A percentile compares a stretch with the other conserved stretches of the same genome.
Evolutionary conservation across 2,888 invertebrate species (phyloP).

Genomic region (Rhamnusium bicolor): DNA sequence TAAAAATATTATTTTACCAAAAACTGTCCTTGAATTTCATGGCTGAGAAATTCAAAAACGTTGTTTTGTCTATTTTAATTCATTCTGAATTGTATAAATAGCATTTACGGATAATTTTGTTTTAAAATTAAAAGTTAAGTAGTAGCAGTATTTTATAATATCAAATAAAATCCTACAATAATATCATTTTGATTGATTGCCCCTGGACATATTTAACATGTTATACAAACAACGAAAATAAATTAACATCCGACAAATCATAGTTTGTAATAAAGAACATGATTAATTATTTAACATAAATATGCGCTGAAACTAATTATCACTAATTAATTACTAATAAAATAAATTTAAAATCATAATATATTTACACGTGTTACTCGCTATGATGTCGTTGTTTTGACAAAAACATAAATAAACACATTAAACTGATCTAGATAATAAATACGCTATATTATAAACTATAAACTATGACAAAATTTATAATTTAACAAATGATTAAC

Average conservation of each 20-base stretch:
- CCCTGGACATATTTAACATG: conserved; percentile 3
- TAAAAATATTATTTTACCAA: conserved; percentile 5
- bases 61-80: not conserved
- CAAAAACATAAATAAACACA: not conserved
- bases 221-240: not conserved
- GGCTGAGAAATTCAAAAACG: conserved; percentile 31
- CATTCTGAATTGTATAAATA: not conserved
- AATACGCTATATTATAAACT: not conserved
- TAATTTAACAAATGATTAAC: not conserved
- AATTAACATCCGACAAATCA: not conserved
- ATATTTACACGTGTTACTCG: not conserved
- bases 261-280: not conserved
- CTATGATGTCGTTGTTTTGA: not conserved
- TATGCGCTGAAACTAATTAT: not conserved
- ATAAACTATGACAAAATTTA: not conserved
- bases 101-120: not conserved
- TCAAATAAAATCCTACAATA: not conserved
- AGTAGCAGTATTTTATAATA: not conserved
- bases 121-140: not conserved
- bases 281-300: too few species aligned
- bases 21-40: conserved; percentile 21
- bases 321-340: not conserved
- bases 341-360: not conserved
- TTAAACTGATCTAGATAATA: not conserved
- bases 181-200: not conserved